Conservation (phyloP, 1,140 invertebrate genomes). For the Drosophila melanogaster region Release_6_plus_ISO1_MT NT_033777.3:6000501-6001000, state of each 20-base stretch:
- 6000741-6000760: conserved; percentile 31
- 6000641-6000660: conserved; percentile 59
- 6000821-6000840: conserved; percentile 76
- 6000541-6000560: conserved; percentile 31
- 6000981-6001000: conserved; percentile 28
- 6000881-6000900: conserved; percentile 17
- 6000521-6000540: conserved; percentile 60
- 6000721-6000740: conserved; percentile 39
- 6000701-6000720: conserved; percentile 70
- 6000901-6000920: conserved; percentile 63
- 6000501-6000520: conserved; percentile 59
- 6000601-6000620: conserved; percentile 69
- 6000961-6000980: conserved; percentile 21
- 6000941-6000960: conserved; percentile 68
- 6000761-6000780: conserved; percentile 52
- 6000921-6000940: conserved; percentile 63
- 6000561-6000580: conserved; percentile 17
- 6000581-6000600: conserved; percentile 61
- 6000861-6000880: conserved; percentile 50
- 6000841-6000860: conserved; percentile 63
- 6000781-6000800: conserved; percentile 68
- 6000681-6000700: conserved; percentile 61
- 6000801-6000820: conserved; percentile 77
- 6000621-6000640: conserved; percentile 61
- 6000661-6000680: conserved; percentile 38